Evolutionary conservation across 1,140 invertebrate species (phyloP), one percentile per base, ranked within the genome.

Genomic region (Drosophila malerkotliana): DNA sequence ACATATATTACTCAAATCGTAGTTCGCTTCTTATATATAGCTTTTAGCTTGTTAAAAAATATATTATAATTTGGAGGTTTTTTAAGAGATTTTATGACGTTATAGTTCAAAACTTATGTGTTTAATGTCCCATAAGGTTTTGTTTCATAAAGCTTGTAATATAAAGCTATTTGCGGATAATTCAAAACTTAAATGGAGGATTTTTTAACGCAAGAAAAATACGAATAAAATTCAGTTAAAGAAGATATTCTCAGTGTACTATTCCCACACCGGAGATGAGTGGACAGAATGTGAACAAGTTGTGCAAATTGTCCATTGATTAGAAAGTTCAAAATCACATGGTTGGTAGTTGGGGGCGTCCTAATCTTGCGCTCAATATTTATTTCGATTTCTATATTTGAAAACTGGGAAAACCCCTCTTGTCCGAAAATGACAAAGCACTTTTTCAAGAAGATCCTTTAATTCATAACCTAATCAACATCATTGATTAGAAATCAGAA

Each of bases 211-310:
- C 18, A 18, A 18, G 15, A 18, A 21, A 21, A 21, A 21, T 21
- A 3, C 2, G 21, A 21, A 21, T 21, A 21, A 3, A 21, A 21
- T 21, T 2, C 21, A 21, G 21, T 21, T 2, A 2, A 21, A 21
- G 1, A 21, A 28, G n/a, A 51, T 51, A 18, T 15, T 44, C 18
- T 1, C n/a, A 1, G 63, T 63, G 45, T 41, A 64, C 59, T 9
- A 28, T 7, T 4, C 44, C 24, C 41, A 44, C 59, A 73, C 69
- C 58, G 71, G 71, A 73, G 69, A 73, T 73, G 71, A 73, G 37
- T 73, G 10, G 58, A 14, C 71, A 56, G n/a, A 73, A 63, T 10
- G 15, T 63, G 24, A 63, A 56, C 41, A 39, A 63, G 30, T 72
- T 49, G 45, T 24, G 30, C 30, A 12, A 21, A 24, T n/a, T 57